Percentiles rank a stretch among this genome's conserved stretches.
These are phyloP conservation scores for Probaryconus sp. DNA, from an alignment of 1,140 invertebrate species.

Conservation along the genomic window DNA sequence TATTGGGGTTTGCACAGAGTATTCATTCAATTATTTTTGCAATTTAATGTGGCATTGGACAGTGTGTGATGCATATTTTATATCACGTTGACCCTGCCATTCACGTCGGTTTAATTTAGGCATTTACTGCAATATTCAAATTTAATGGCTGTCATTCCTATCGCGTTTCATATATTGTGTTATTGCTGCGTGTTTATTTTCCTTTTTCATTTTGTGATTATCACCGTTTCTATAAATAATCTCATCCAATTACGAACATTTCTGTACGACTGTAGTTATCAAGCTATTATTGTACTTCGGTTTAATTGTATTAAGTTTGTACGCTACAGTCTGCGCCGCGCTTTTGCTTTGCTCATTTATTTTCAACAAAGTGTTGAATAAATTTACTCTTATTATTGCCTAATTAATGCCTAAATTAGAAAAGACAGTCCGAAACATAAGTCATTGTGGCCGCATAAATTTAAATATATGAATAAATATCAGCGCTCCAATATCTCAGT, in stretches of 20 bases:
- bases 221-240: conserved; percentile 53
- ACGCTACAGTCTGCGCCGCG: no score
- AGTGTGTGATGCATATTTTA: conserved; percentile 53
- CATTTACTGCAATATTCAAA: conserved; percentile 61
- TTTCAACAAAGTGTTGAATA: no score
- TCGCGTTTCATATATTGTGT: conserved; percentile 55
- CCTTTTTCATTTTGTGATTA: conserved; percentile 36
- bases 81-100: conserved; percentile 40
- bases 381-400: no score
- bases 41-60: conserved; percentile 48
- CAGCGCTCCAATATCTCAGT: no score
- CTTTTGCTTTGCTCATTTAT: no score
- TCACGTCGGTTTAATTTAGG: conserved; percentile 56
- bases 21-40: conserved; percentile 58
- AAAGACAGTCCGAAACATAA: no score
- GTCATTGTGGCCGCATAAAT: neutral
- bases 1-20: conserved; percentile 3
- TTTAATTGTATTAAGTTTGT: neutral
- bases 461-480: neutral
- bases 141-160: conserved; percentile 57
- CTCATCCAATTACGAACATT: conserved; percentile 20
- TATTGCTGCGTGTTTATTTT: conserved; percentile 52
- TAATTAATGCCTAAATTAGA: no score
- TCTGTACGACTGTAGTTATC: conserved; percentile 22
- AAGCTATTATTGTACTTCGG: neutral